Conservation (phyloP, 2,797 vertebrate species). For the Danio choprae region DNA sequence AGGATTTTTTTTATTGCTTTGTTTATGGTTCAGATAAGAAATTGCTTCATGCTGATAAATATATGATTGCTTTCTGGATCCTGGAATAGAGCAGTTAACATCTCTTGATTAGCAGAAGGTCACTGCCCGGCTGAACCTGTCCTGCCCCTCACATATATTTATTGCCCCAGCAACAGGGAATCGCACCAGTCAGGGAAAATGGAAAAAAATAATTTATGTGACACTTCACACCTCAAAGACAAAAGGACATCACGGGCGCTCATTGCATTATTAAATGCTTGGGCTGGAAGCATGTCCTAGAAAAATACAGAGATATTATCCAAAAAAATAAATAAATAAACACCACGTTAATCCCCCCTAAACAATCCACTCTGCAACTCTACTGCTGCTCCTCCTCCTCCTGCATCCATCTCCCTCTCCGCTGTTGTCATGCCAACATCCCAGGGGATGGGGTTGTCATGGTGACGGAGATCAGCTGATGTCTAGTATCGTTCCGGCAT, state of each 20-base stretch:
- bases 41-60: constrained; percentile 41
- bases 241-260: constrained; percentile 35
- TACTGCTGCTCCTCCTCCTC: constrained; percentile 44
- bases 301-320: constrained; percentile 35
- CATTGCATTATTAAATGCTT: constrained; percentile 34
- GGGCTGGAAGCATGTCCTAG: constrained; percentile 9
- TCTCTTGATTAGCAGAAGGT: constrained; percentile 64
- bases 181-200: constrained; percentile 15
- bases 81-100: constrained; percentile 67
- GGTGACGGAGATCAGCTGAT: constrained; percentile 89
- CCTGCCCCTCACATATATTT: constrained; percentile 51
- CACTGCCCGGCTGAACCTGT: constrained; percentile 42
- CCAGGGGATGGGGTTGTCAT: constrained; percentile 90
- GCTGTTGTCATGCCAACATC: constrained; percentile 82
- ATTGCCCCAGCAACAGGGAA: constrained; percentile 37
- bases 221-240: constrained; percentile 20
- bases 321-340: constrained; percentile 44
- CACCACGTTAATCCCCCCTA: constrained; percentile 38
- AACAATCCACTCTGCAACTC: constrained; percentile 45
- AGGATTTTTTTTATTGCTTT: not conserved
- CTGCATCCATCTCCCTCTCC: constrained; percentile 64
- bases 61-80: constrained; percentile 60
- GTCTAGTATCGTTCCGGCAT: constrained; percentile 80
- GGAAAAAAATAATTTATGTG: constrained; percentile 34
- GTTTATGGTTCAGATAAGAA: constrained; percentile 21